phyloP scores from a whole-genome alignment of 2,888 invertebrate genomes.

The Syrphus vitripennis region DNA sequence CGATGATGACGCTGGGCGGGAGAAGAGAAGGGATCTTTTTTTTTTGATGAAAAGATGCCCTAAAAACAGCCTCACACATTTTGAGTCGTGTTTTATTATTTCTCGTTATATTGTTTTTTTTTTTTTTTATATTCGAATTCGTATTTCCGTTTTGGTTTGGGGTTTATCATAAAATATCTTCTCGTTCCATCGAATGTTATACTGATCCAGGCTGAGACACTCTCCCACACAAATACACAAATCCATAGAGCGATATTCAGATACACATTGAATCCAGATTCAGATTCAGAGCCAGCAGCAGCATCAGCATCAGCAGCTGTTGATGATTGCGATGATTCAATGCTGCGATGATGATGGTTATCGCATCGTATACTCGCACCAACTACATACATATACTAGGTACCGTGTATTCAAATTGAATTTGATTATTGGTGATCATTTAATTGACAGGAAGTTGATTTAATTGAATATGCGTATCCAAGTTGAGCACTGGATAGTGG shows the following conservation, averaged over 20 bases:
- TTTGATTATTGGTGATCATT: slow-evolving; percentile 72
- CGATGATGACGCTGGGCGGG: too few relatives aligned
- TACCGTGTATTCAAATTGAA: slow-evolving; percentile 61
- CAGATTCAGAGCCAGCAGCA: too few relatives aligned
- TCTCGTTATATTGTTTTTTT: slow-evolving; percentile 13
- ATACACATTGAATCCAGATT: neutral
- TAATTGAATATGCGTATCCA: slow-evolving; percentile 66
- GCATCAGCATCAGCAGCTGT: slow-evolving; percentile 67
- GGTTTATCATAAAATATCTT: slow-evolving; percentile 64
- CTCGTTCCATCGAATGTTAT: slow-evolving; percentile 43
- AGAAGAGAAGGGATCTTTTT: slow-evolving; percentile 52
- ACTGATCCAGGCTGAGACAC: slow-evolving; percentile 48
- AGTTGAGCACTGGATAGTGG: slow-evolving; percentile 1
- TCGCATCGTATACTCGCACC: slow-evolving; percentile 49
- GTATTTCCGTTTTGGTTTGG: slow-evolving; percentile 67
- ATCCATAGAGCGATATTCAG: neutral
- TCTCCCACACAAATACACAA: slow-evolving; percentile 28
- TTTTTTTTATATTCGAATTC: slow-evolving; percentile 47
- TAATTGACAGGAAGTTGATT: slow-evolving; percentile 71
- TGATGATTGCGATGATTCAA: slow-evolving; percentile 65
- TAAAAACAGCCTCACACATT: slow-evolving; percentile 66
- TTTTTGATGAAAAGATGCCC: slow-evolving; percentile 56
- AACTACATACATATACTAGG: neutral
- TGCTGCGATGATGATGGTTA: slow-evolving; percentile 61
- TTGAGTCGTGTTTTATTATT: slow-evolving; percentile 17